Evolutionary conservation across 2,888 invertebrate species (phyloP).

Genomic region (Cheilosia impressa): DNA sequence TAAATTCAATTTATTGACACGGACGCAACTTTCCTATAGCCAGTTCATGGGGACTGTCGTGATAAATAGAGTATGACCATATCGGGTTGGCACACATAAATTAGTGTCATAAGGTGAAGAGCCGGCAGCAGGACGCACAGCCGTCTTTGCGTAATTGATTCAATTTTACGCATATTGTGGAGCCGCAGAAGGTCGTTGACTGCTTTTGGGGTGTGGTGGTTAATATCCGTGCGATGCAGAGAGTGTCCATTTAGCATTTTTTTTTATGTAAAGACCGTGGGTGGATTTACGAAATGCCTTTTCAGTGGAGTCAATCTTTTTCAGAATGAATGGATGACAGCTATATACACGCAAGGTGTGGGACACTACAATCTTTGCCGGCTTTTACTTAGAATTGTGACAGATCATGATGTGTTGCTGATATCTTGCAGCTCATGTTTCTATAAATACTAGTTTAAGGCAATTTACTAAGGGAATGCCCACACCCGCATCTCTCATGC

Average conservation of each 20-base stretch:
- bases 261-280: too few relatives aligned
- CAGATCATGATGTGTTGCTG: too few relatives aligned
- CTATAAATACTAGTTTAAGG: too few relatives aligned
- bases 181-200: constrained; percentile 35
- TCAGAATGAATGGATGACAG: too few relatives aligned
- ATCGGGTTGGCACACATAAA: constrained; percentile 55
- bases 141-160: constrained; percentile 45
- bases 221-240: neutral
- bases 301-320: too few relatives aligned
- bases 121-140: constrained; percentile 22
- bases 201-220: constrained; percentile 36
- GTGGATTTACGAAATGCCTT: too few relatives aligned
- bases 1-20: constrained; percentile 19
- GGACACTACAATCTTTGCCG: too few relatives aligned
- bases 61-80: constrained; percentile 39
- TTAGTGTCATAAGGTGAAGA: constrained; percentile 57
- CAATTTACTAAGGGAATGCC: too few relatives aligned
- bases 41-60: constrained; percentile 17
- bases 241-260: neutral
- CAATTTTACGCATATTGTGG: constrained; percentile 33
- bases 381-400: too few relatives aligned
- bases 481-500: too few relatives aligned
- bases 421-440: too few relatives aligned
- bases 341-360: too few relatives aligned
- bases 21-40: constrained; percentile 16